phyloP scores from a whole-genome alignment of 2,888 invertebrate genomes.

The Calliopum simillimum region DNA sequence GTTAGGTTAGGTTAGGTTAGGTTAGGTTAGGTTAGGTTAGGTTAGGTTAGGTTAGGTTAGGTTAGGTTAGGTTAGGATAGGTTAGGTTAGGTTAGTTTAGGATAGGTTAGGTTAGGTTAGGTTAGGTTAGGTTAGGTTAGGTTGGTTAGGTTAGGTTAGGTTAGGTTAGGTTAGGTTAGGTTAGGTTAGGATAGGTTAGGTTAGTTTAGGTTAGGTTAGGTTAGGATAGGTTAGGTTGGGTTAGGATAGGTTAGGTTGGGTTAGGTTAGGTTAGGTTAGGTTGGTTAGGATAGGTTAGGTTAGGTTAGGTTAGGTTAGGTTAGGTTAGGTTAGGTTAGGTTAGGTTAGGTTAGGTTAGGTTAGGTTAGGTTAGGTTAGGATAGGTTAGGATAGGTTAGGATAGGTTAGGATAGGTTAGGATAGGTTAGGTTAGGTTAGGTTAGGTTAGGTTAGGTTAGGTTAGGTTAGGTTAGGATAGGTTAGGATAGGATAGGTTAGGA shows the following conservation, averaged over 20 bases:
- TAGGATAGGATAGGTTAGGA: too few relatives aligned
- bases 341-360: constrained; percentile 13
- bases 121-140: constrained; percentile 6
- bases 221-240: constrained; percentile 7
- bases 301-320: constrained; percentile 8
- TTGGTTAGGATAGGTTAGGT: constrained; percentile 5
- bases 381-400: too few relatives aligned
- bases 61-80: not conserved
- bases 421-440: too few relatives aligned
- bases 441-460: too few relatives aligned
- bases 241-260: not conserved
- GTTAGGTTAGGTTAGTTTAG: constrained; percentile 6
- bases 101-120: constrained; percentile 10
- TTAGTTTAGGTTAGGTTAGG: constrained; percentile 18
- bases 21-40: constrained; percentile 12
- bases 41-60: constrained; percentile 9
- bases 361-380: not conserved
- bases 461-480: too few relatives aligned
- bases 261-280: not conserved
- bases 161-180: constrained; percentile 30
- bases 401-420: too few relatives aligned
- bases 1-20: constrained; percentile 10
- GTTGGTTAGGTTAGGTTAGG: constrained; percentile 28
- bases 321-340: constrained; percentile 13
- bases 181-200: constrained; percentile 29